A percentile compares a stretch with the other conserved stretches of the same genome.
Conservation (phyloP, 2,888 invertebrate genomes). For the Ptycholaimellus sp. region DNA sequence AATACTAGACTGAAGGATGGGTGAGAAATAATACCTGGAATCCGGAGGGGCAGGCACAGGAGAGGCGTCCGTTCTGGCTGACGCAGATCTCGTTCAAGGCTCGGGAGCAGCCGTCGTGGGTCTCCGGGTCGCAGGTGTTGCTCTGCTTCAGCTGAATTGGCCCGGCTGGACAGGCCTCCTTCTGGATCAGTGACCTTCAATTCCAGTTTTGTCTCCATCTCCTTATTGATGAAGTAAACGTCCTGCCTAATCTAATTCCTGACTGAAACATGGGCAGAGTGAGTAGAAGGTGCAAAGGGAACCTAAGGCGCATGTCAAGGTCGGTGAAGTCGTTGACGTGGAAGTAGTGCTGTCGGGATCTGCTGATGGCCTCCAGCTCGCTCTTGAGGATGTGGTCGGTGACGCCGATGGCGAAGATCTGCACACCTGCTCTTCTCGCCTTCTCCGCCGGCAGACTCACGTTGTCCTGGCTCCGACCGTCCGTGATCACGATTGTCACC, state of each 20-base stretch:
- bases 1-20: too few species aligned
- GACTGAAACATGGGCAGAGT: too few species aligned
- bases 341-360: conserved; percentile 22
- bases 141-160: conserved; percentile 6
- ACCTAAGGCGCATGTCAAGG: conserved; percentile 16
- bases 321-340: conserved; percentile 25
- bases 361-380: conserved; percentile 23
- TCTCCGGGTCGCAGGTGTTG: conserved; percentile 17
- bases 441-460: conserved; percentile 24
- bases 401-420: conserved; percentile 27
- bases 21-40: too few species aligned
- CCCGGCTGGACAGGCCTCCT: conserved; percentile 19
- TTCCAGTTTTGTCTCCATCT: too few species aligned
- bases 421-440: conserved; percentile 20
- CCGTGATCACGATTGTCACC: conserved; percentile 28
- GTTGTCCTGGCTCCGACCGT: conserved; percentile 26
- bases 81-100: conserved; percentile 19
- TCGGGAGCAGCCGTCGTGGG: conserved; percentile 22
- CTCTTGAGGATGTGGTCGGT: conserved; percentile 23
- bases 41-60: conserved; percentile 18
- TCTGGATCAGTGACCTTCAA: conserved; percentile 25
- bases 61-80: conserved; percentile 7
- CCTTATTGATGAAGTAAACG: too few species aligned
- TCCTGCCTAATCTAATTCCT: too few species aligned
- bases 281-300: too few species aligned